These are phyloP conservation scores for Drosophila borborema DNA, from an alignment of 2,888 invertebrate species.

Conservation along the genomic window DNA sequence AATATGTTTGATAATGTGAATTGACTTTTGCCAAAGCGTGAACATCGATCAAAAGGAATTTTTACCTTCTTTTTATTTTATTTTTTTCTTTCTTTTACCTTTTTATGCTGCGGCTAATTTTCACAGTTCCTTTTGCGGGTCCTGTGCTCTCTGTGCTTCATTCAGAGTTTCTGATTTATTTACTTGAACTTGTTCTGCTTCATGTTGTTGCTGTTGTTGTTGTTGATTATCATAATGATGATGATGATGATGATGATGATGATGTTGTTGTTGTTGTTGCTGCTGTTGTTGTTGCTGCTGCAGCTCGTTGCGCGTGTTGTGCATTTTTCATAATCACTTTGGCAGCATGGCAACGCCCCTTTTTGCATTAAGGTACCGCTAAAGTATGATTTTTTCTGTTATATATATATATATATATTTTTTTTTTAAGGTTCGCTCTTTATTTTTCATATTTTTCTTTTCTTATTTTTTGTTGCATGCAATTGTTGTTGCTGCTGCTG, in stretches of 20 bases:
- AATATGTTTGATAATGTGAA: conserved; percentile 40
- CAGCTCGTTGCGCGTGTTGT: conserved; percentile 55
- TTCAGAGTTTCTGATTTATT: conserved; percentile 15
- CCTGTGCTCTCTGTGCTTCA: conserved; percentile 12
- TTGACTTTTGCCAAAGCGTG: conserved; percentile 28
- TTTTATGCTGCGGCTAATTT: conserved; percentile 8
- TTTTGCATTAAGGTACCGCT: conserved; percentile 59
- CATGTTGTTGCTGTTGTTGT: conserved; percentile 9
- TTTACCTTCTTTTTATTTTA: too few relatives aligned
- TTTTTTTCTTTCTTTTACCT: background rate
- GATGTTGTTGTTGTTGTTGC: too few relatives aligned
- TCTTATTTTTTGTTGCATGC: conserved; percentile 7
- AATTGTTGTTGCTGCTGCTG: conserved; percentile 13
- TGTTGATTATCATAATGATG: background rate
- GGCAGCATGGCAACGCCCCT: conserved; percentile 54
- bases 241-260: too few relatives aligned
- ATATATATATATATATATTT: conserved; percentile 1
- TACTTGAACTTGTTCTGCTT: conserved; percentile 12
- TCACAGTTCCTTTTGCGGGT: conserved; percentile 12
- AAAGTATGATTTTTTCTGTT: conserved; percentile 37
- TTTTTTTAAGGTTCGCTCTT: conserved; percentile 44
- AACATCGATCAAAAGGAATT: conserved; percentile 33
- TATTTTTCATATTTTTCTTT: conserved; percentile 21
- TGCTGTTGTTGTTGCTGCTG: conserved; percentile 41
- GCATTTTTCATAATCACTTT: conserved; percentile 67